Evolutionary conservation across 2,888 invertebrate genomes (phyloP).

Genomic region (Dascillus cervinus): DNA sequence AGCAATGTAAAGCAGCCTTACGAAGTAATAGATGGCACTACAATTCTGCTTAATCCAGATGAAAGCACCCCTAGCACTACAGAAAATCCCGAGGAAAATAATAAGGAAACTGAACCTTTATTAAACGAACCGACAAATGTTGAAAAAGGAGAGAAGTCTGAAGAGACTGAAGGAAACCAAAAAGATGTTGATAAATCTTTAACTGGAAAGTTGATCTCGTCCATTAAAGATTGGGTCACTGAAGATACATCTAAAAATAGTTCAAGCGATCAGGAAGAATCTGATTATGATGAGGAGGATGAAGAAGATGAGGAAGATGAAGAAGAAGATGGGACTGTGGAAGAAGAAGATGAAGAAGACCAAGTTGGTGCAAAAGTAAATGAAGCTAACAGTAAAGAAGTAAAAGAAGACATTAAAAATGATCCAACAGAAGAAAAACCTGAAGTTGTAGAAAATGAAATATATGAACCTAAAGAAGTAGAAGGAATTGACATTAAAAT

Average conservation of each 20-base stretch:
- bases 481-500: neutral
- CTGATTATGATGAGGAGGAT: slow-evolving; percentile 24
- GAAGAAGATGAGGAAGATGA: slow-evolving; percentile 29
- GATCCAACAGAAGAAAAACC: slow-evolving; percentile 2
- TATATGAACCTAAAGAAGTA: too few species aligned
- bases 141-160: slow-evolving; percentile 2
- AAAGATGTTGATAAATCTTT: slow-evolving; percentile 9
- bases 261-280: slow-evolving; percentile 12
- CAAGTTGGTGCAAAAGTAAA: slow-evolving; percentile 9
- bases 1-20: slow-evolving; percentile 28
- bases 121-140: neutral
- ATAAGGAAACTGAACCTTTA: slow-evolving; percentile 4
- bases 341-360: slow-evolving; percentile 39
- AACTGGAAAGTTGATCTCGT: slow-evolving; percentile 13
- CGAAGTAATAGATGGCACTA: slow-evolving; percentile 62
- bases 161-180: slow-evolving; percentile 7
- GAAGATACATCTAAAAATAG: slow-evolving; percentile 1
- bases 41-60: slow-evolving; percentile 40
- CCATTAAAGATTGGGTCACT: slow-evolving; percentile 14
- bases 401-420: too few species aligned
- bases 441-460: neutral
- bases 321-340: slow-evolving; percentile 43
- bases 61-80: slow-evolving; percentile 17
- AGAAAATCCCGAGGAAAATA: slow-evolving; percentile 6
- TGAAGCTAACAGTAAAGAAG: too few species aligned